A percentile compares a stretch with the other conserved stretches of the same genome.
Evolutionary conservation across 1,140 invertebrate genomes (phyloP).

Genomic region (Megalopta genalis): DNA sequence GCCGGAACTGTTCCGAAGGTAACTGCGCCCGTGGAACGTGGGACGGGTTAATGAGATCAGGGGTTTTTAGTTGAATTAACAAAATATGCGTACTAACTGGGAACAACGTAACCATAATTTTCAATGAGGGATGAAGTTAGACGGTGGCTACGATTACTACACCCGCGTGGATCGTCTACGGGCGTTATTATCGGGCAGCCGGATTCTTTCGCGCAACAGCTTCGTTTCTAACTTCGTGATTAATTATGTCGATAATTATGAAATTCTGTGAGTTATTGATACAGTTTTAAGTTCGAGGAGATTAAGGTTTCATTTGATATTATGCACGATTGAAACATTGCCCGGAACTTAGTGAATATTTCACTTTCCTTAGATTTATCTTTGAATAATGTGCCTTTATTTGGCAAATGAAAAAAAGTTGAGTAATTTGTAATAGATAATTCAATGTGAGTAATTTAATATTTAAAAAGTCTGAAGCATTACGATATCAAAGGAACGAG

Average conservation of each 20-base stretch:
- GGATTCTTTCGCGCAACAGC: not conserved
- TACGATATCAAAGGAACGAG: too few species aligned
- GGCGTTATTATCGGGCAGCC: conserved; percentile 3
- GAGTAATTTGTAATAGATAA: too few species aligned
- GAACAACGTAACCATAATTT: conserved; percentile 37
- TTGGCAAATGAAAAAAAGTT: too few species aligned
- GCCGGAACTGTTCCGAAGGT: conserved; percentile 38
- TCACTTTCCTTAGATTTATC: too few species aligned
- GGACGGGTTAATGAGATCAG: conserved; percentile 51
- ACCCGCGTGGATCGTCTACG: not conserved
- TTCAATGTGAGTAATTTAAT: too few species aligned
- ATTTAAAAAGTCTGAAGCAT: too few species aligned
- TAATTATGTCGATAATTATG: not conserved
- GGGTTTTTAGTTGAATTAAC: conserved; percentile 53
- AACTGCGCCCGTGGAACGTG: conserved; percentile 33
- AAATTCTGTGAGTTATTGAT: too few species aligned
- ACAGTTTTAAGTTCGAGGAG: too few species aligned
- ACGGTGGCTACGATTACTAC: conserved; percentile 12
- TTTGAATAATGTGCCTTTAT: too few species aligned
- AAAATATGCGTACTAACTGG: conserved; percentile 43
- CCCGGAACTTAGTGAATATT: too few species aligned
- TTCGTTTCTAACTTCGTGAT: not conserved
- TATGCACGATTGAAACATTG: too few species aligned
- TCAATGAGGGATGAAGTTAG: conserved; percentile 45
- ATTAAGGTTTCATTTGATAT: too few species aligned